phyloP scores from a whole-genome alignment of 2,888 invertebrate genomes.

The Chouioia cunea region DNA sequence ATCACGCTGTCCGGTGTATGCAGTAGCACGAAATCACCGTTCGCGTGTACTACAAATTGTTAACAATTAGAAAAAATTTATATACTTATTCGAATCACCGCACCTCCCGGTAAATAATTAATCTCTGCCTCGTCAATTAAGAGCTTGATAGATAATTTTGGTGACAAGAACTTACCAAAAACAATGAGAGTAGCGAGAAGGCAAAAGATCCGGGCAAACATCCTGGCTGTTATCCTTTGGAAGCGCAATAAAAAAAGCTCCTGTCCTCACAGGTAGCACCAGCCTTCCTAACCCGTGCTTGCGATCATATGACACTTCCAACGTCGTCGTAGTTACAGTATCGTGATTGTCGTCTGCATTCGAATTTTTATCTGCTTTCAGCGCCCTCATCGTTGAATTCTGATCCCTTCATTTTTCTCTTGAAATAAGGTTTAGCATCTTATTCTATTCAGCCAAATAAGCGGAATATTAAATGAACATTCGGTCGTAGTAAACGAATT shows the following conservation, averaged over 20 bases:
- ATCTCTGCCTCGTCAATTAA: not conserved
- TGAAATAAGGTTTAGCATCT: too few relatives aligned
- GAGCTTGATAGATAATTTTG: not conserved
- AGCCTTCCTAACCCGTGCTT: slow-evolving; percentile 27
- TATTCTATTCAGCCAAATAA: too few relatives aligned
- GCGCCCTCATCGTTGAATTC: slow-evolving; percentile 3
- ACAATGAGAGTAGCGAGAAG: slow-evolving; percentile 21
- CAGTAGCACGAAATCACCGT: slow-evolving; percentile 78
- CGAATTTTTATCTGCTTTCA: not conserved
- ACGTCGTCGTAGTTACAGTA: not conserved
- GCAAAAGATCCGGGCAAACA: slow-evolving; percentile 30
- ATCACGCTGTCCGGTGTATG: slow-evolving; percentile 77
- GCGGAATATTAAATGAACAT: too few relatives aligned
- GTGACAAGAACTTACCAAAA: slow-evolving; percentile 24
- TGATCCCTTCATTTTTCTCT: too few relatives aligned
- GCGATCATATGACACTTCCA: slow-evolving; percentile 42
- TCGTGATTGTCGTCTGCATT: not conserved
- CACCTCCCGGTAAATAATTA: not conserved
- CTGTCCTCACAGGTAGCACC: not conserved
- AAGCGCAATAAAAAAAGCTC: slow-evolving; percentile 6
- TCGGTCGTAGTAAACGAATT: too few relatives aligned
- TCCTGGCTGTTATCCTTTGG: slow-evolving; percentile 6
- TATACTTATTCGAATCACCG: not conserved
- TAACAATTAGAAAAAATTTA: not conserved
- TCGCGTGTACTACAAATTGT: slow-evolving; percentile 70